Percentiles rank a stretch among this genome's conserved stretches.
These are phyloP conservation scores for Crepidodera aurea DNA, from an alignment of 2,888 invertebrate species.

Conservation along the genomic window DNA sequence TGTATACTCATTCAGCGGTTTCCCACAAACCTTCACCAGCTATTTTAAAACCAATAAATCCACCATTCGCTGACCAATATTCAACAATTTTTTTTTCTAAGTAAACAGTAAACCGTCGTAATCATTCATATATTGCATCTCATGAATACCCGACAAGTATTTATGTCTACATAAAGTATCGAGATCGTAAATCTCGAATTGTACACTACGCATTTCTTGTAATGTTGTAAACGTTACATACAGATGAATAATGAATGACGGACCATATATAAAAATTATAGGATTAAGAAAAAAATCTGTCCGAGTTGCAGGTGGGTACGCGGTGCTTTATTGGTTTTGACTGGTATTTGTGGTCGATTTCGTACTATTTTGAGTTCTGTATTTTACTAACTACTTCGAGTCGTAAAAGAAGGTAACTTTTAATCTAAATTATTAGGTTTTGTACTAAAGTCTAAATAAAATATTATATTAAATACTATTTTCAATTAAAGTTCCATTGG, in stretches of 20 bases:
- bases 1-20: background rate
- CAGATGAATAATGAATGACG: conserved; percentile 27
- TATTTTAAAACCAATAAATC: conserved; percentile 6
- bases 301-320: background rate
- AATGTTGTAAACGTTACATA: conserved; percentile 17
- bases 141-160: conserved; percentile 27
- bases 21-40: background rate
- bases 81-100: conserved; percentile 3
- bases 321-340: background rate
- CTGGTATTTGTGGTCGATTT: background rate
- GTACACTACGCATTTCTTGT: conserved; percentile 28
- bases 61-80: conserved; percentile 8
- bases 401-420: too few species aligned
- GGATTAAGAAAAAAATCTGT: background rate
- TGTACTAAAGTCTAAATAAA: too few species aligned
- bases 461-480: too few species aligned
- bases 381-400: too few species aligned
- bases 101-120: conserved; percentile 11
- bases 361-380: too few species aligned
- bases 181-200: conserved; percentile 22
- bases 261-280: conserved; percentile 18
- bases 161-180: conserved; percentile 28
- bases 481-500: too few species aligned
- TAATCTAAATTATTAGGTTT: too few species aligned
- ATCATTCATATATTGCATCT: conserved; percentile 22